Percentiles rank a stretch among this genome's conserved stretches.
phyloP scores from a whole-genome alignment of 2,888 invertebrate species.

The Octodonta nipae region DNA sequence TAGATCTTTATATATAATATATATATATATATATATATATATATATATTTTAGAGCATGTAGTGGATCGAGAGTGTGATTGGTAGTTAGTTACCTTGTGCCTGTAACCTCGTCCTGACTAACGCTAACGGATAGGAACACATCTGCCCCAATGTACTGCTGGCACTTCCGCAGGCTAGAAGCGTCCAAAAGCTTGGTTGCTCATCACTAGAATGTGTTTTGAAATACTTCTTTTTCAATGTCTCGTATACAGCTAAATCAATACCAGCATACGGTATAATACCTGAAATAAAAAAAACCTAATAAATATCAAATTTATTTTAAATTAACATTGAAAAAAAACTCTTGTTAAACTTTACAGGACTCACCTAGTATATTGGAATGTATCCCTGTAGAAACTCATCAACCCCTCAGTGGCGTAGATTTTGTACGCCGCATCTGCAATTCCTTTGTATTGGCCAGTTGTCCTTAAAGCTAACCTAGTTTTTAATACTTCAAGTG shows the following conservation, averaged over 20 bases:
- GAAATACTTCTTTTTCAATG: slow-evolving; percentile 83
- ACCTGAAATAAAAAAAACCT: slow-evolving; percentile 35
- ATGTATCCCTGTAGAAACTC: slow-evolving; percentile 94
- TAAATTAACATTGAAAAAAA: neutral
- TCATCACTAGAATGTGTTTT: slow-evolving; percentile 56
- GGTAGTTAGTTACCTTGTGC: slow-evolving; percentile 71
- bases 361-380: slow-evolving; percentile 67
- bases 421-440: slow-evolving; percentile 83
- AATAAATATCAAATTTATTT: neutral
- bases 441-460: slow-evolving; percentile 77
- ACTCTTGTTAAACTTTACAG: neutral
- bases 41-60: slow-evolving; percentile 1
- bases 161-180: slow-evolving; percentile 83
- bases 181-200: slow-evolving; percentile 76
- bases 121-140: slow-evolving; percentile 91
- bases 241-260: slow-evolving; percentile 96
- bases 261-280: slow-evolving; percentile 99
- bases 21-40: too few species aligned
- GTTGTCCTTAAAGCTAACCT: slow-evolving; percentile 85
- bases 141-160: slow-evolving; percentile 94
- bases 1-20: too few species aligned
- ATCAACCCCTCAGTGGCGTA: slow-evolving; percentile 70
- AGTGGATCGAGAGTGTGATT: too few species aligned
- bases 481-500: slow-evolving; percentile 96
- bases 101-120: slow-evolving; percentile 89